A percentile compares a stretch with the other conserved stretches of the same genome.
Evolutionary conservation across 2,888 invertebrate genomes (phyloP).

Genomic region (Acleris cristana): DNA sequence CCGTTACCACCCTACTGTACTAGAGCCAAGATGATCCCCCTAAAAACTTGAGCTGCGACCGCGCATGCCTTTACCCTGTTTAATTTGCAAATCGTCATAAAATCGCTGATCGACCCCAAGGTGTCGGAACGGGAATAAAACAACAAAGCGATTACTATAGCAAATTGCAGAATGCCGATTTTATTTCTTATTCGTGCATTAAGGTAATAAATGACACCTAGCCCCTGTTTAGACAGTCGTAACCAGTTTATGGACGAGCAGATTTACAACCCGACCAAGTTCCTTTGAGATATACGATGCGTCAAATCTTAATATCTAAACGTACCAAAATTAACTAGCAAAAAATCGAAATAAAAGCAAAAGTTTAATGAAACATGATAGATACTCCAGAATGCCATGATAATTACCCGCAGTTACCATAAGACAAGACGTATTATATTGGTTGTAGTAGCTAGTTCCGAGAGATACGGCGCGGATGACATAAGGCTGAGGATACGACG

Average conservation of each 20-base stretch:
- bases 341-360: neutral
- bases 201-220: constrained; percentile 73
- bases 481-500: constrained; percentile 81
- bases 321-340: constrained; percentile 45
- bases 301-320: constrained; percentile 75
- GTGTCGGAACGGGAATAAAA: constrained; percentile 38
- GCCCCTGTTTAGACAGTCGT: constrained; percentile 80
- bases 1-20: too few species aligned
- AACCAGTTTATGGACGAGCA: constrained; percentile 74
- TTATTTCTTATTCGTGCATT: constrained; percentile 66
- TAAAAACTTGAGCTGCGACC: too few species aligned
- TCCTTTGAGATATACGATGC: constrained; percentile 78
- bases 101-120: constrained; percentile 23
- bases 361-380: neutral
- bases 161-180: constrained; percentile 53
- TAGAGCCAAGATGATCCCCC: too few species aligned
- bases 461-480: constrained; percentile 80
- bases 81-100: constrained; percentile 22
- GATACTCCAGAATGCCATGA: constrained; percentile 41
- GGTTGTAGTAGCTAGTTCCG: constrained; percentile 74
- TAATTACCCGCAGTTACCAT: constrained; percentile 69
- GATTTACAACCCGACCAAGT: constrained; percentile 74
- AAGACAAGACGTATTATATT: constrained; percentile 78
- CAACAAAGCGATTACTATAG: constrained; percentile 55
- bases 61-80: constrained; percentile 14